Conservation (phyloP, 1,140 invertebrate genomes). For the Pectinophora gossypiella region DNA sequence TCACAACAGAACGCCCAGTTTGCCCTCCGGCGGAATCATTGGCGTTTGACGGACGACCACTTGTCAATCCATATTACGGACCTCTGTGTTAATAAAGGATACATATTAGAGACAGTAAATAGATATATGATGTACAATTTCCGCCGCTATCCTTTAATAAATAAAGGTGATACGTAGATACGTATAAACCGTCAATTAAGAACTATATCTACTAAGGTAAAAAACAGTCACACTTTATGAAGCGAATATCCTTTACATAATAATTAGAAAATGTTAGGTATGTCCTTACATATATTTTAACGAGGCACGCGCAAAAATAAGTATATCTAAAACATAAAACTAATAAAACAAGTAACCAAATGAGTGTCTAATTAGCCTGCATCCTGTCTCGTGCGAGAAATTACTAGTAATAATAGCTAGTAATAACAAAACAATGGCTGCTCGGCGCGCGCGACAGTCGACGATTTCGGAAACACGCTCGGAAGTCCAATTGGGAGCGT, state of each 20-base stretch:
- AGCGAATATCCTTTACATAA: too few relatives aligned
- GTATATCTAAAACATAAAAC: slow-evolving; percentile 26
- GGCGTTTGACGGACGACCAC: slow-evolving; percentile 4
- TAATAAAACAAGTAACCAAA: slow-evolving; percentile 53
- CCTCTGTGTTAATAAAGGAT: too few relatives aligned
- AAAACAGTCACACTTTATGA: too few relatives aligned
- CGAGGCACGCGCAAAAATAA: too few relatives aligned
- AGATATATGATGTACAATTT: too few relatives aligned
- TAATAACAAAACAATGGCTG: slow-evolving; percentile 72
- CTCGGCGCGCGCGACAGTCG: slow-evolving; percentile 41
- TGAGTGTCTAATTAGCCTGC: slow-evolving; percentile 64
- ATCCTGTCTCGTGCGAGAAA: slow-evolving; percentile 69
- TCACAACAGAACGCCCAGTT: slow-evolving; percentile 55
- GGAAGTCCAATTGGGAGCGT: slow-evolving; percentile 73
- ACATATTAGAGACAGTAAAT: too few relatives aligned
- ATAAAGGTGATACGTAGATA: too few relatives aligned
- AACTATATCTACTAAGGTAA: too few relatives aligned
- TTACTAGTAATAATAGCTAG: neutral
- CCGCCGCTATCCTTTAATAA: too few relatives aligned
- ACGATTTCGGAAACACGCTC: slow-evolving; percentile 68
- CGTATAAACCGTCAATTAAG: too few relatives aligned
- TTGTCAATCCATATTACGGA: slow-evolving; percentile 14
- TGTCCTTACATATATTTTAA: too few relatives aligned
- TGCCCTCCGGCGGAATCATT: neutral
- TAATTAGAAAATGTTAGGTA: too few relatives aligned